Evolutionary conservation across 2,797 vertebrate species (phyloP).

Genomic region (Platyrinchus mystaceus): DNA sequence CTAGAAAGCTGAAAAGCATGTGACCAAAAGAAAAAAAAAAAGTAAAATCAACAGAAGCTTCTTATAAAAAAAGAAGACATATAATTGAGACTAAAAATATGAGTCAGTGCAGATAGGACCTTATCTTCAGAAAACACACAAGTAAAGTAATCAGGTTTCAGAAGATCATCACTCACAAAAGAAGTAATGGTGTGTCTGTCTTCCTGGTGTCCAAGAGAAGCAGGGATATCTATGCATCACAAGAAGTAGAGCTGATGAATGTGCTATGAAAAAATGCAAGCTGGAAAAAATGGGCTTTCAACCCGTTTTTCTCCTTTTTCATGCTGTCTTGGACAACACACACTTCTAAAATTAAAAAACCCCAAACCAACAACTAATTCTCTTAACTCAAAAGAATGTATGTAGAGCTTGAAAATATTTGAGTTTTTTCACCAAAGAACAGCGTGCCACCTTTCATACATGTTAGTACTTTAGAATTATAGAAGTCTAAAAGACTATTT

Average conservation of each 20-base stretch:
- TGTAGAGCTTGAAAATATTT: not conserved
- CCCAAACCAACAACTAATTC: not conserved
- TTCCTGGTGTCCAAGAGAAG: not conserved
- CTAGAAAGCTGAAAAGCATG: not conserved
- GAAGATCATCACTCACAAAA: not conserved
- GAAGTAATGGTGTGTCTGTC: not conserved
- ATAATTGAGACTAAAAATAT: not conserved
- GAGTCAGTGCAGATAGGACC: not conserved
- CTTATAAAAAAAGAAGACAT: not conserved
- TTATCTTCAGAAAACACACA: constrained; percentile 21
- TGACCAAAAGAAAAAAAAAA: not conserved
- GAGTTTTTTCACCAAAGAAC: not conserved
- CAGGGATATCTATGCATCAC: not conserved
- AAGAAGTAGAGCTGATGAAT: not conserved
- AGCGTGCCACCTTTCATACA: not conserved
- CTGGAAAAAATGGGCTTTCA: not conserved
- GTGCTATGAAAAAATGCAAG: not conserved
- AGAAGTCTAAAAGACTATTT: not conserved
- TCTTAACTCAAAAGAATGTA: not conserved
- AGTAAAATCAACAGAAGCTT: not conserved
- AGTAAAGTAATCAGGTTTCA: not conserved
- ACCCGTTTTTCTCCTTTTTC: not conserved
- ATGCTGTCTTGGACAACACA: not conserved
- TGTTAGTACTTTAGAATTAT: not conserved
- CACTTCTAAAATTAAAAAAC: not conserved